Conservation (phyloP, 2,113 vertebrate genomes). For the Dolichallabes microphthalmus region DNA sequence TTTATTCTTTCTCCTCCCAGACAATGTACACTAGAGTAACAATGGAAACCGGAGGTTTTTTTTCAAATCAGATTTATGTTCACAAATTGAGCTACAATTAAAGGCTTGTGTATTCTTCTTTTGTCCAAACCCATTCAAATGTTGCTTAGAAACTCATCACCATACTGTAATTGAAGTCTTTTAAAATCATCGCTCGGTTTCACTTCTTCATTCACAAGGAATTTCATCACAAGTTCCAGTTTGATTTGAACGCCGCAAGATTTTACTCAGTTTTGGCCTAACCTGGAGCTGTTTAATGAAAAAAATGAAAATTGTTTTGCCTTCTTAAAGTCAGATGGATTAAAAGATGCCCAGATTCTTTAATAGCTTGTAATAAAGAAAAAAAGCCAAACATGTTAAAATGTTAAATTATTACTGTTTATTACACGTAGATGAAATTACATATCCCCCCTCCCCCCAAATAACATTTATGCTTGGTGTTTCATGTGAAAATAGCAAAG, state of each 20-base stretch:
- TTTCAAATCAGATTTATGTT: background rate
- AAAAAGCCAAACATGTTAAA: conserved; percentile 32
- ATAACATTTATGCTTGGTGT: conserved; percentile 66
- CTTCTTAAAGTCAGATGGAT: background rate
- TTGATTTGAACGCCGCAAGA: no score
- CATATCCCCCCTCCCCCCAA: conserved; percentile 65
- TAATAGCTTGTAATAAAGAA: background rate
- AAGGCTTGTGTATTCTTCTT: background rate
- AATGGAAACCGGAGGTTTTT: background rate
- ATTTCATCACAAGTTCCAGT: no score
- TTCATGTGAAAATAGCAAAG: conserved; percentile 64
- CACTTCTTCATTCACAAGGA: no score
- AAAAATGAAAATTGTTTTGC: background rate
- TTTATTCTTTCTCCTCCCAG: background rate
- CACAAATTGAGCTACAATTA: background rate
- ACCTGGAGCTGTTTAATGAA: background rate
- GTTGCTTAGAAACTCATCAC: background rate
- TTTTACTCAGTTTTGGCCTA: no score
- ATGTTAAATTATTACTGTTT: conserved; percentile 63
- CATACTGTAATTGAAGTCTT: no score
- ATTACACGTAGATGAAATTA: conserved; percentile 78
- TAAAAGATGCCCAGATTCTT: background rate
- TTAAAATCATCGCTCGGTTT: no score
- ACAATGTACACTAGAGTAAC: background rate
- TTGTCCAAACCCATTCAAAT: background rate